Conservation (phyloP, 1,140 invertebrate genomes). For the Schlechtendalia chinensis region DNA sequence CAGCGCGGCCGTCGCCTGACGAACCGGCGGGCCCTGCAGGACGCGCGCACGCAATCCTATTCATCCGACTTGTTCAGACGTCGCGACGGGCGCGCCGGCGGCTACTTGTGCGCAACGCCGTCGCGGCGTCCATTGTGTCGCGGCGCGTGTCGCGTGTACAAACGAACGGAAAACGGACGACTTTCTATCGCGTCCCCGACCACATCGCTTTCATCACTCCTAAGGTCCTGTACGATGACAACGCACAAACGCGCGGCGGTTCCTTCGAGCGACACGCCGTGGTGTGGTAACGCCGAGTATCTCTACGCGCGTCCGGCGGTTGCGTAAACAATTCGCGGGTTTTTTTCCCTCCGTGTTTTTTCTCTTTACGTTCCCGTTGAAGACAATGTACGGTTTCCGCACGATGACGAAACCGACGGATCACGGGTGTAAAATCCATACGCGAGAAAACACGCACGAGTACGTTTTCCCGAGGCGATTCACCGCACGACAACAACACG, state of each 20-base stretch:
- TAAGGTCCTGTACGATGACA: constrained; percentile 10
- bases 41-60: constrained; percentile 3
- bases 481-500: too few relatives aligned
- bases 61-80: background rate
- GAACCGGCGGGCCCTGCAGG: constrained; percentile 6
- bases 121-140: background rate
- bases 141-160: background rate
- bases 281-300: too few relatives aligned
- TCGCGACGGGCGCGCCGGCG: background rate
- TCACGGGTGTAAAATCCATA: background rate
- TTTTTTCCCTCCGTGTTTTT: background rate
- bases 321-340: background rate
- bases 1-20: background rate
- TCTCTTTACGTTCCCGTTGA: background rate
- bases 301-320: too few relatives aligned
- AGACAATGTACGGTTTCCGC: background rate
- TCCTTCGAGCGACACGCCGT: constrained; percentile 29
- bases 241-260: too few relatives aligned
- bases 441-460: background rate
- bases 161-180: constrained; percentile 16
- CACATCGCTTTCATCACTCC: constrained; percentile 42
- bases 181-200: constrained; percentile 9
- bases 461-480: constrained; percentile 5
- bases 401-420: background rate
- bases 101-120: constrained; percentile 31